Base-by-base conservation (phyloP, 37 sponge, comb jelly and placozoan species). In the Eunapius fragilis region DNA sequence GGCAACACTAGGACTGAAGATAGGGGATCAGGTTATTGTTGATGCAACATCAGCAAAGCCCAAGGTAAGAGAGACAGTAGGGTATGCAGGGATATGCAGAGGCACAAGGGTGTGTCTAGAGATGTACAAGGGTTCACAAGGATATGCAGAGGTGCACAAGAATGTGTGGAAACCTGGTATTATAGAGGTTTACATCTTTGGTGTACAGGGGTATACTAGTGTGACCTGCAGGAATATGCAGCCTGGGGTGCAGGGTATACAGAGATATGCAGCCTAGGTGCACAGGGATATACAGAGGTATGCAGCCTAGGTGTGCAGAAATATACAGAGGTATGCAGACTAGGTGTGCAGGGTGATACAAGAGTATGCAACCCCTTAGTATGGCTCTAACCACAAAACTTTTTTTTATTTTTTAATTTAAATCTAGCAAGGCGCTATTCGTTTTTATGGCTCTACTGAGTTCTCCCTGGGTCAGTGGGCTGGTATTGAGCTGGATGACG, bases 401-500 rank as follows among this genome's bases (percentile, higher is more conserved):
- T 58, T 11, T 17, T 11, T 19, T 13, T 11, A 58, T 11, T 19
- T 11, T 58, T 19, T 19, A 58, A 17, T 67, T 25, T n/a, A n/a
- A n/a, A n/a, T 47, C 35, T 75, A 93, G 90, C 34, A 76, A 77
- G 98, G 95, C 12, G 86, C 85, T 19, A 49, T 98, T 70, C 33
- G 93, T 47, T 98, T 84, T 72, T 80, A 90, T 36, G 98, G 98
- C 0, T 38, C 58, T 31, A 89, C 88, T 19, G 95, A 96, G 78
- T 96, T 94, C 75, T 88, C 89, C 6, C 75, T 84, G 6, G 98
- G 98, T 0, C 76, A 67, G 80, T 98, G 93, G 95, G 95, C 87
- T 11, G 99, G 99, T 41, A 79, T 98, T 11, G 97, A 96, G 83
- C 82, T 95, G 37, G 95, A 98, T 69, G 93, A 95, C 25, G 87